phyloP scores from a whole-genome alignment of 2,888 invertebrate genomes.

The Dicyrtoma fusca region DNA sequence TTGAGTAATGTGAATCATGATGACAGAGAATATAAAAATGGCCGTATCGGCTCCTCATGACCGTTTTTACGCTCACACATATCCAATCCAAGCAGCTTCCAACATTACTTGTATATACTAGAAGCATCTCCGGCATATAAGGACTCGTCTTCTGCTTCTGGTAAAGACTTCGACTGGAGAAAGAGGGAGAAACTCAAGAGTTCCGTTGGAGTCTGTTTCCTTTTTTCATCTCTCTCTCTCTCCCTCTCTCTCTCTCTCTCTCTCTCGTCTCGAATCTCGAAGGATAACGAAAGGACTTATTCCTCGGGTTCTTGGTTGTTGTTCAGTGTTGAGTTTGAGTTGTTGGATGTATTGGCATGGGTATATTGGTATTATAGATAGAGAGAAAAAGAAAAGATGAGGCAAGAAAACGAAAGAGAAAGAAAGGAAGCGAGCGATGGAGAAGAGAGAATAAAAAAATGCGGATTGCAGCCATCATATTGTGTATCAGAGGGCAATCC shows the following conservation, averaged over 20 bases:
- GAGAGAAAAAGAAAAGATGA: conserved; percentile 12
- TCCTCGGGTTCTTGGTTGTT: no score
- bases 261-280: background rate
- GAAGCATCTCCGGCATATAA: no score
- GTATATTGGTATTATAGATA: conserved; percentile 11
- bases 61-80: conserved; percentile 10
- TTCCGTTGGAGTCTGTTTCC: background rate
- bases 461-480: conserved; percentile 42
- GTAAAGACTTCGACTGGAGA: background rate
- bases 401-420: conserved; percentile 13
- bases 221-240: conserved; percentile 9
- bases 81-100: background rate
- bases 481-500: conserved; percentile 40
- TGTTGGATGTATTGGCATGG: background rate
- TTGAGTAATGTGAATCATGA: conserved; percentile 43
- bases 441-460: conserved; percentile 17
- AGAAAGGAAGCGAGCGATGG: conserved; percentile 15
- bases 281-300: no score
- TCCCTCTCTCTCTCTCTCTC: conserved; percentile 3
- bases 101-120: no score
- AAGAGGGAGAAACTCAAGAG: conserved; percentile 3
- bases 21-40: conserved; percentile 38
- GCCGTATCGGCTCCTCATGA: background rate
- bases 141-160: background rate
- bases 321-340: background rate